Evolutionary conservation across 2,113 vertebrate species (phyloP).

Genomic region (Urocitellus parryii): DNA sequence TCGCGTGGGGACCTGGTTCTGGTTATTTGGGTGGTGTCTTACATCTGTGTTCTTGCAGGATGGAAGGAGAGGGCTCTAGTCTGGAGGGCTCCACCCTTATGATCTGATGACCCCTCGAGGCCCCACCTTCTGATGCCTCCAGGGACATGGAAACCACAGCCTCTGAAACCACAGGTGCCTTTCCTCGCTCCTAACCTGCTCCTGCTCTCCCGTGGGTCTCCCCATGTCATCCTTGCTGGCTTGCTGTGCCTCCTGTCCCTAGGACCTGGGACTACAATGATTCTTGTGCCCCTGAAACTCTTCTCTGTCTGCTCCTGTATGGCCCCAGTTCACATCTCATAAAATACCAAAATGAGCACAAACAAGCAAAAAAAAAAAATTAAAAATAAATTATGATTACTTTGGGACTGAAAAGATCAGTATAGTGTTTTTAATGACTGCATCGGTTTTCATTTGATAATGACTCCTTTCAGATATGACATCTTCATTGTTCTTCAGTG

Average conservation of each 20-base stretch:
- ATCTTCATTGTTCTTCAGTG: not conserved
- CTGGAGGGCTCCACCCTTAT: fast-evolving
- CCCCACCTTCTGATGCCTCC: no score
- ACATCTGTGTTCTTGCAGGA: not conserved
- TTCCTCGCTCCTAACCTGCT: not conserved
- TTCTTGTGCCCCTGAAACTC: no score
- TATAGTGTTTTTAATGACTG: not conserved
- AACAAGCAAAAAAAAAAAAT: no score
- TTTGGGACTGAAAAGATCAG: no score
- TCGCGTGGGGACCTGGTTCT: not conserved
- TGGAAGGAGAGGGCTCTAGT: not conserved
- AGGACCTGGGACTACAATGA: no score
- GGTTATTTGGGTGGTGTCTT: not conserved
- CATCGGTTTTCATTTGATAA: not conserved
- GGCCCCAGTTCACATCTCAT: not conserved
- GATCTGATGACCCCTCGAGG: not conserved
- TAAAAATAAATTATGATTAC: no score
- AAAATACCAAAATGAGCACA: not conserved
- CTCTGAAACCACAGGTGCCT: not conserved
- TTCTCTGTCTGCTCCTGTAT: not conserved
- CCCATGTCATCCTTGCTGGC: not conserved
- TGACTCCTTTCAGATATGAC: not conserved
- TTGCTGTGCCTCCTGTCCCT: not conserved
- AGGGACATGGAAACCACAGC: no score
- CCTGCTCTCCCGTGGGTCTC: not conserved